Conservation (phyloP, 2,113 vertebrate species). For the Trinectes maculatus region DNA sequence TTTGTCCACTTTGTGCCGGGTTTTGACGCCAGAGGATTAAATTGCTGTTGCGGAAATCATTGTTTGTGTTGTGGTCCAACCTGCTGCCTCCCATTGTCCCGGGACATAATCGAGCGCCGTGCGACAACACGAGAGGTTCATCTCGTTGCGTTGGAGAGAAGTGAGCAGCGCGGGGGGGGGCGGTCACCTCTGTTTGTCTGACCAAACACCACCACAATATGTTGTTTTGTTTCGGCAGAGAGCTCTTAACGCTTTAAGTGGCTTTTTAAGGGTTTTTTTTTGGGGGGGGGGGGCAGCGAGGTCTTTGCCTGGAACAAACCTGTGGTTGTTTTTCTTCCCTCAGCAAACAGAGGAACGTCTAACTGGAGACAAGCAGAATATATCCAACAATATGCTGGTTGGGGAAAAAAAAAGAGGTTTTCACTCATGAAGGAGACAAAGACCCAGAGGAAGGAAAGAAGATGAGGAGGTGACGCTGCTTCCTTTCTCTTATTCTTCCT, state of each 20-base stretch:
- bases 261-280: slow-evolving; percentile 24
- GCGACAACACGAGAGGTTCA: slow-evolving; percentile 62
- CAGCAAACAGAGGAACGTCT: slow-evolving; percentile 40
- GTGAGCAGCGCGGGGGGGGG: slow-evolving; percentile 59
- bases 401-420: background rate
- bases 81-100: slow-evolving; percentile 62
- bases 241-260: slow-evolving; percentile 66
- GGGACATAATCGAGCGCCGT: slow-evolving; percentile 56
- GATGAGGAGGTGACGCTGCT: slow-evolving; percentile 5
- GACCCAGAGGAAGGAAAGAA: slow-evolving; percentile 9
- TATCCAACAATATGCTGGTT: slow-evolving; percentile 13
- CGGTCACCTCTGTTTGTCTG: slow-evolving; percentile 55
- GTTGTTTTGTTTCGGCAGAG: slow-evolving; percentile 59
- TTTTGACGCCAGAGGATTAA: slow-evolving; percentile 74
- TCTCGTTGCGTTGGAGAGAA: slow-evolving; percentile 50
- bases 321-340: slow-evolving; percentile 29
- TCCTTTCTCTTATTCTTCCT: slow-evolving; percentile 13
- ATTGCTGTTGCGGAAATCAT: slow-evolving; percentile 77
- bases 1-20: slow-evolving; percentile 74
- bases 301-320: slow-evolving; percentile 44
- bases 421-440: slow-evolving; percentile 23
- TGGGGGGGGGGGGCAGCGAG: slow-evolving; percentile 26
- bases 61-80: slow-evolving; percentile 73
- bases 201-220: slow-evolving; percentile 43
- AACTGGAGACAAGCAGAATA: background rate